These are phyloP conservation scores for Neomonachus schauinslandi DNA, from an alignment of 2,113 vertebrate species.

Conservation along the genomic window DNA sequence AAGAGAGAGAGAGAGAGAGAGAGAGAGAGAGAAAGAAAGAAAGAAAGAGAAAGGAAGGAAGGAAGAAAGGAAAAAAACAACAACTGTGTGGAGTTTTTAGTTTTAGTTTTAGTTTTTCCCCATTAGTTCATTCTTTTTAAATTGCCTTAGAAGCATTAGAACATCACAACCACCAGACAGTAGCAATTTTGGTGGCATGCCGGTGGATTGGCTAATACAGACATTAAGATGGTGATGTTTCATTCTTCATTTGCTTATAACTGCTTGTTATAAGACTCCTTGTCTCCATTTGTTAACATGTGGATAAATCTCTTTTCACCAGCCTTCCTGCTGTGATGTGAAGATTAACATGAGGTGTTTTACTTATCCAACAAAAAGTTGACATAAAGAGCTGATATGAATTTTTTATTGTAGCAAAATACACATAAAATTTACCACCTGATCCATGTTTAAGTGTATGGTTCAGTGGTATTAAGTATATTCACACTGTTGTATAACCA, in stretches of 20 bases:
- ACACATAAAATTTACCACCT: too few species aligned
- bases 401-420: not conserved
- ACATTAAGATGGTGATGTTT: fast-evolving
- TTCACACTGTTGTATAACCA: too few species aligned
- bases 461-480: not conserved
- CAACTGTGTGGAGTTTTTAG: not conserved
- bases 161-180: not conserved
- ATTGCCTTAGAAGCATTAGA: not conserved
- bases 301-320: not conserved
- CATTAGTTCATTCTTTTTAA: not conserved
- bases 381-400: not conserved
- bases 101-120: not conserved
- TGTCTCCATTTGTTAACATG: not conserved
- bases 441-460: not conserved
- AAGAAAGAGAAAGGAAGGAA: too few species aligned
- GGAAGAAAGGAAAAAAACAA: too few species aligned
- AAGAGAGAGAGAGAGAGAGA: too few species aligned
- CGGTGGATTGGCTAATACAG: too few species aligned
- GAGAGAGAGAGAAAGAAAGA: fast-evolving
- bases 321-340: not conserved
- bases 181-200: not conserved
- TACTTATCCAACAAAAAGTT: not conserved
- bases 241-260: not conserved
- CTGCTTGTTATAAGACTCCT: not conserved
- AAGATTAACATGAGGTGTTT: not conserved